phyloP scores from a whole-genome alignment of 2,113 vertebrate species.

The Myotis lucifugus region DNA sequence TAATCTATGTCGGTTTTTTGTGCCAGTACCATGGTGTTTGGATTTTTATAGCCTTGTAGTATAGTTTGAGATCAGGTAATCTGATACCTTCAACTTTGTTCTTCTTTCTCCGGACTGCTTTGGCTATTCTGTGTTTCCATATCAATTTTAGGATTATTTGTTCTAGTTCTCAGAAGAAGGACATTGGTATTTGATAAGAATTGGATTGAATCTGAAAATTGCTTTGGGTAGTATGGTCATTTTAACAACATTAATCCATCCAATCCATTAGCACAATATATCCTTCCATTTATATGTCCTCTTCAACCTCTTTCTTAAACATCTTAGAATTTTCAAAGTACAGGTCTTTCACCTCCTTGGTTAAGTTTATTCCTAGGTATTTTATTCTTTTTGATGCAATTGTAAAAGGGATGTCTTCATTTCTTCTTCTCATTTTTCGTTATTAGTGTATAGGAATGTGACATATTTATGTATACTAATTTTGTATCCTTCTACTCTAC shows the following conservation, averaged over 20 bases:
- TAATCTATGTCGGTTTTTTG: not conserved
- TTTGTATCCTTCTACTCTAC: not conserved
- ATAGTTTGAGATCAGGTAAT: not conserved
- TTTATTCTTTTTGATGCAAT: not conserved
- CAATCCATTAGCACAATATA: not conserved
- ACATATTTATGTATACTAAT: not conserved
- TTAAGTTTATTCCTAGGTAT: not conserved
- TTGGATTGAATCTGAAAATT: not conserved
- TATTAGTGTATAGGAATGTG: not conserved
- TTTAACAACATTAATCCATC: not conserved
- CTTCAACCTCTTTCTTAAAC: not conserved
- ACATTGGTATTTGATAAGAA: not conserved
- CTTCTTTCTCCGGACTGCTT: not conserved
- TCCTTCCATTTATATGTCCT: not conserved
- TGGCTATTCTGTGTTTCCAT: not conserved
- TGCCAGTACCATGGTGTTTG: not conserved
- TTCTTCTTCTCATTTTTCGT: not conserved
- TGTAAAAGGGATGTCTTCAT: not conserved
- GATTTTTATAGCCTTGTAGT: not conserved
- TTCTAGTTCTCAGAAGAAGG: not conserved
- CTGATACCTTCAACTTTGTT: not conserved
- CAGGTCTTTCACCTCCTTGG: not conserved
- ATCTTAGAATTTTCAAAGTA: not conserved
- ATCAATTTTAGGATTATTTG: not conserved
- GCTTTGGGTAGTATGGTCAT: not conserved